Base-by-base conservation (phyloP, 2,797 vertebrate species). In the Mastacembelus armatus region DNA sequence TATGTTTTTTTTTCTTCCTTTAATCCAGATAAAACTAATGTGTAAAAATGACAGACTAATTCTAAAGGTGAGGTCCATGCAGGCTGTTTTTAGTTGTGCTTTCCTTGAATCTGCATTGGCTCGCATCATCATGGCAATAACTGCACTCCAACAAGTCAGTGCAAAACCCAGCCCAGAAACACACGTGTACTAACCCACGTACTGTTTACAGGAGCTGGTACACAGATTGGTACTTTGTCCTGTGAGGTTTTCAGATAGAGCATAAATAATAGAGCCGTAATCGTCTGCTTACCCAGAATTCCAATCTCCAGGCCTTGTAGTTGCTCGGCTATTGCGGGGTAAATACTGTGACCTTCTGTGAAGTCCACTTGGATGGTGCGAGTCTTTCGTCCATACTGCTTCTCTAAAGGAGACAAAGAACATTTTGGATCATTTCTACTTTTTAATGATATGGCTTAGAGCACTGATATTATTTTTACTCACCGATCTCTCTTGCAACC, bases 251-350 rank as follows among this genome's bases (percentile, higher is more conserved):
- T n/a, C n/a, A n/a, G n/a, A n/a, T n/a, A n/a, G n/a, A n/a, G n/a
- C n/a, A n/a, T n/a, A n/a, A n/a, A n/a, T n/a, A n/a, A n/a, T n/a
- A n/a, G n/a, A n/a, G n/a, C n/a, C n/a, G n/a, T n/a, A n/a, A n/a
- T n/a, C n/a, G n/a, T n/a, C n/a, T n/a, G n/a, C n/a, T n/a, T 93
- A 96, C 95, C 95, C 71, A 95, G 80, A 80, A 95, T 89, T 73
- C 94, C 95, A 2, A 95, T 91, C 39, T 96, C 88, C 80, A 95
- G 80, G 68, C 78, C 90, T 22, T 83, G 71, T 16, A 96, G 85
- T 27, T 71, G 56, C 9, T 86, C 47, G 10, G 80, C 78, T n/a
- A 95, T 92, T 3, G 56, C 55, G 4, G 87, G 77, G n/a, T 95
- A 95, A 67, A 94, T 93, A 29, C 80, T 81, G 29, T 78, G 64